Conservation (phyloP, 2,797 vertebrate genomes). For the Lerista edwardsae region DNA sequence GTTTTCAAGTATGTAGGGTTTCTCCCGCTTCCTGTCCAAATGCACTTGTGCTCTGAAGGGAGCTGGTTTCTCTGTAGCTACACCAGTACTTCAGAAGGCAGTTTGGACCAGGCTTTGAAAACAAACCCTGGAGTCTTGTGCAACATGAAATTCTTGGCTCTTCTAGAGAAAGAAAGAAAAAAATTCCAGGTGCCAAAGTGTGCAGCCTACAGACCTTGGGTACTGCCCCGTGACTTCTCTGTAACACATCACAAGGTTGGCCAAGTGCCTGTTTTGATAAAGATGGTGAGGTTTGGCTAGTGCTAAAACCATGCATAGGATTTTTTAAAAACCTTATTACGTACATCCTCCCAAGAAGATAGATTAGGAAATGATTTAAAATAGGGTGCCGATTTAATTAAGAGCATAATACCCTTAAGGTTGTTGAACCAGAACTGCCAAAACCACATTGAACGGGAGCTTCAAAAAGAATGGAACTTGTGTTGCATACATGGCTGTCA, state of each 20-base stretch:
- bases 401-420: constrained; percentile 67
- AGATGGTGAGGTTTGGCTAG: constrained; percentile 78
- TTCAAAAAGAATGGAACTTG: constrained; percentile 62
- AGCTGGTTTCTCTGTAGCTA: constrained; percentile 91
- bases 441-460: constrained; percentile 55
- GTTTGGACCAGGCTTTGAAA: constrained; percentile 73
- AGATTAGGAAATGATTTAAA: constrained; percentile 56
- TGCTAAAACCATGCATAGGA: constrained; percentile 84
- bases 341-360: constrained; percentile 76
- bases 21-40: constrained; percentile 70
- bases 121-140: constrained; percentile 71
- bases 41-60: constrained; percentile 75
- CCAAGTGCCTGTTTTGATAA: constrained; percentile 78
- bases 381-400: constrained; percentile 63
- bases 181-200: constrained; percentile 81
- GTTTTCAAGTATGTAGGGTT: constrained; percentile 84
- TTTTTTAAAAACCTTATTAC: constrained; percentile 75
- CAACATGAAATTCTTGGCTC: constrained; percentile 78
- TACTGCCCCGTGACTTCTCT: constrained; percentile 85
- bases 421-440: constrained; percentile 64
- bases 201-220: constrained; percentile 82
- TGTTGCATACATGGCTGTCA: constrained; percentile 66
- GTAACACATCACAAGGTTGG: constrained; percentile 84
- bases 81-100: constrained; percentile 80
- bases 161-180: constrained; percentile 70